Evolutionary conservation across 1,140 invertebrate genomes (phyloP).

Genomic region (Aphis gossypii): DNA sequence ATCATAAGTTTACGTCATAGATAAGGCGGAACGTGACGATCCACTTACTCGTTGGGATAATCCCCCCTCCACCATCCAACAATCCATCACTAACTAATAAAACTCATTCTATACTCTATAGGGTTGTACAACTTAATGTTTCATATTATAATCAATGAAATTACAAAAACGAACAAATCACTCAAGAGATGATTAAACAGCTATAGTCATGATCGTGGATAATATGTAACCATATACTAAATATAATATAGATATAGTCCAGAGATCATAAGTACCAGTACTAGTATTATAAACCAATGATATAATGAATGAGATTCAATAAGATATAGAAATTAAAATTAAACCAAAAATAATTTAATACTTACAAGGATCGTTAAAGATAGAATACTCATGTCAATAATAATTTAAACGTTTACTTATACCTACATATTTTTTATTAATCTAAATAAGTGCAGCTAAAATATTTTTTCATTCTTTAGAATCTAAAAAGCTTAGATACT

Average conservation of each 20-base stretch:
- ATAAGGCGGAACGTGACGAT: constrained; percentile 47
- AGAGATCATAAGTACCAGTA: too few species aligned
- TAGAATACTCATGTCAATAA: neutral
- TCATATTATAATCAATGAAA: neutral
- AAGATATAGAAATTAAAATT: neutral
- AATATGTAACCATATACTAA: neutral
- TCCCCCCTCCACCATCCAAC: neutral
- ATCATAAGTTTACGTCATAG: constrained; percentile 52
- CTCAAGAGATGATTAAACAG: neutral
- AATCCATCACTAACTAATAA: neutral
- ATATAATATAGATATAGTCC: too few species aligned
- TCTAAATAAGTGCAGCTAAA: neutral
- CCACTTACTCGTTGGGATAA: constrained; percentile 30
- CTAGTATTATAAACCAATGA: too few species aligned
- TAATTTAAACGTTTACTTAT: neutral
- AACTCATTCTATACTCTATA: neutral
- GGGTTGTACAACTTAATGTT: neutral
- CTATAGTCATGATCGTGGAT: neutral
- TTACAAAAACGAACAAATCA: neutral
- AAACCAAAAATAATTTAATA: neutral
- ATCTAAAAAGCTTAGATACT: neutral
- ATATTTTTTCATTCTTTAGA: neutral
- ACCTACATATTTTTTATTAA: neutral
- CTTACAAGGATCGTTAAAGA: neutral
- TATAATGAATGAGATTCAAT: neutral